These are phyloP conservation scores for Allophyes oxyacanthae DNA, from an alignment of 2,888 invertebrate species.

Conservation along the genomic window DNA sequence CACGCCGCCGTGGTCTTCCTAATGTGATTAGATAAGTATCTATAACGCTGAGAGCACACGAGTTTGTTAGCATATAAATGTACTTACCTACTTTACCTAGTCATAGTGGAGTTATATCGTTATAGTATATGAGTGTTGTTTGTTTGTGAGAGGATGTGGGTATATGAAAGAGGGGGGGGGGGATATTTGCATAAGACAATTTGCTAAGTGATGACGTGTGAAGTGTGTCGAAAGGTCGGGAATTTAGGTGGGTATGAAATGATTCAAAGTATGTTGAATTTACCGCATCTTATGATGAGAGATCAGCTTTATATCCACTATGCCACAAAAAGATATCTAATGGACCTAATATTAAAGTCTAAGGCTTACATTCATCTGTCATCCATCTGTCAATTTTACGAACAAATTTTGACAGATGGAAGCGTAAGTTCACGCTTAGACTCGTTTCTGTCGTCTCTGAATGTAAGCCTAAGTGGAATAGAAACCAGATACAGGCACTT, in stretches of 20 bases:
- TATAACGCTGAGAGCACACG: constrained; percentile 47
- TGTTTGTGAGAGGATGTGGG: constrained; percentile 32
- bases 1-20: constrained; percentile 53
- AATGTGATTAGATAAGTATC: constrained; percentile 63
- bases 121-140: constrained; percentile 45
- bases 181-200: constrained; percentile 65
- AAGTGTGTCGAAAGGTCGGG: constrained; percentile 20
- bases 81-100: constrained; percentile 57
- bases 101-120: constrained; percentile 30
- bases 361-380: too few relatives aligned
- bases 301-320: too few relatives aligned
- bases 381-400: too few relatives aligned
- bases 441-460: too few relatives aligned
- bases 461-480: too few relatives aligned
- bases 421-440: too few relatives aligned
- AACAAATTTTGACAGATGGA: too few relatives aligned
- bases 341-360: too few relatives aligned
- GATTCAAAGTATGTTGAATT: too few relatives aligned
- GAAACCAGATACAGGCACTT: too few relatives aligned
- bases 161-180: constrained; percentile 9
- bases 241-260: neutral
- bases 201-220: constrained; percentile 59
- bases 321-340: too few relatives aligned
- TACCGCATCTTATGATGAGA: too few relatives aligned
- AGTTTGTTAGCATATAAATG: constrained; percentile 63